Conservation (phyloP, 1,140 invertebrate genomes). For the Bemisia tabaci region DNA sequence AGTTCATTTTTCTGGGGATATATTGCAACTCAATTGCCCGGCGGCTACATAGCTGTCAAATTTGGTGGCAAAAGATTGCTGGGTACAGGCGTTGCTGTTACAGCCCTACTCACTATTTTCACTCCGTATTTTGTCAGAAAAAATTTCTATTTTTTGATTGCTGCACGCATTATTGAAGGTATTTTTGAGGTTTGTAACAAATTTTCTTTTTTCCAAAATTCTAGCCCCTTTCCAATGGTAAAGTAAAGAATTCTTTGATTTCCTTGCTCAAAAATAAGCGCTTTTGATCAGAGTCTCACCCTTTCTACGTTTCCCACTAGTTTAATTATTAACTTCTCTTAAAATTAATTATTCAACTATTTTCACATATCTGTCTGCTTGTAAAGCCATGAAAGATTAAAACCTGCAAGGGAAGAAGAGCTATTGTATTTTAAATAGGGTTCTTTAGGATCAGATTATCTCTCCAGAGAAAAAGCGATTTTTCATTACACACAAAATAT, state of each 20-base stretch:
- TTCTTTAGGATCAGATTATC: too few relatives aligned
- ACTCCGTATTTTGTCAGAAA: conserved; percentile 17
- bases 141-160: conserved; percentile 28
- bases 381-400: too few relatives aligned
- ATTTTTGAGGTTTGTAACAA: conserved; percentile 39
- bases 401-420: too few relatives aligned
- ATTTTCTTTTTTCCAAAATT: conserved; percentile 16
- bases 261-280: too few relatives aligned
- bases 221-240: conserved; percentile 29
- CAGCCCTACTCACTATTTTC: conserved; percentile 34
- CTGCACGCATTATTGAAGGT: conserved; percentile 37
- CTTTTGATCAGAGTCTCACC: too few relatives aligned
- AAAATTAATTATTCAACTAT: too few relatives aligned
- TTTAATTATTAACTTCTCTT: too few relatives aligned
- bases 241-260: conserved; percentile 27
- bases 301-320: too few relatives aligned
- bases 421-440: too few relatives aligned
- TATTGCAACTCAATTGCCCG: conserved; percentile 39
- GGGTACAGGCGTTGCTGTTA: conserved; percentile 40
- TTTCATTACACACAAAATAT: too few relatives aligned
- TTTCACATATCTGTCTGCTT: too few relatives aligned
- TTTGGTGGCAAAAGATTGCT: conserved; percentile 44
- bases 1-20: conserved; percentile 59
- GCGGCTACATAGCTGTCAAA: conserved; percentile 36
- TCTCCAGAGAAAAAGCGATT: too few relatives aligned